A percentile compares a stretch with the other conserved stretches of the same genome.
Conservation (phyloP, 2,797 vertebrate species). For the Ispidina picta region DNA sequence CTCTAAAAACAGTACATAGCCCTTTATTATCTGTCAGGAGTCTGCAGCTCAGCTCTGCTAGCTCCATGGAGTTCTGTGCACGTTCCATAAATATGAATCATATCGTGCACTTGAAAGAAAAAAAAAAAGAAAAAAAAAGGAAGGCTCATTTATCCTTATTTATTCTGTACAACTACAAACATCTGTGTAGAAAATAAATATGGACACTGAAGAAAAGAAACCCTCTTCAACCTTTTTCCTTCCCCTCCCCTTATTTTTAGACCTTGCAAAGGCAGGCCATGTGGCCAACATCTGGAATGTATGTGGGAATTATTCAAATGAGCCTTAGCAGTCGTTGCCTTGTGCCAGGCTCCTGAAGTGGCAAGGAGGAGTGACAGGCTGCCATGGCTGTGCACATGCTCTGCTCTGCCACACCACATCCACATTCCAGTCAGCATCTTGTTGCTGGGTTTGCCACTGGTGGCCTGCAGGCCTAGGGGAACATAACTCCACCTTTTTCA, state of each 20-base stretch:
- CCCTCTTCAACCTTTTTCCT: neutral
- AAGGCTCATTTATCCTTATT: slow-evolving; percentile 22
- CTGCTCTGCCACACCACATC: neutral
- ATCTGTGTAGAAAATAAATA: slow-evolving; percentile 63
- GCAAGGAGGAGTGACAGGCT: neutral
- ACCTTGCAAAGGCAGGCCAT: slow-evolving; percentile 32
- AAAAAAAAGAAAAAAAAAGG: neutral
- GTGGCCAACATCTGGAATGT: slow-evolving; percentile 71
- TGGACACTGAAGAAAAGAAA: neutral
- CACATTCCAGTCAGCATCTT: neutral
- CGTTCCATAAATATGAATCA: slow-evolving; percentile 29
- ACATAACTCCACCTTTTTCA: neutral
- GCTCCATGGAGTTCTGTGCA: neutral
- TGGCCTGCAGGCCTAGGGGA: neutral
- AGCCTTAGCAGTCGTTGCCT: neutral
- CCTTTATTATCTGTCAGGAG: neutral
- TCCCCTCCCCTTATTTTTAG: neutral
- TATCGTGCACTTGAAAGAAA: neutral
- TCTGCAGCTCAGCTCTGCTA: neutral
- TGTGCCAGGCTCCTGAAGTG: slow-evolving; percentile 49
- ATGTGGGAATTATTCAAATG: slow-evolving; percentile 72
- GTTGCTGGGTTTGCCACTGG: neutral
- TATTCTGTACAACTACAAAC: slow-evolving; percentile 54
- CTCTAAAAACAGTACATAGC: neutral
- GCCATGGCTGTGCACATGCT: neutral